Base-by-base conservation (phyloP, 2,888 invertebrate genomes). In the Catocala nupta region DNA sequence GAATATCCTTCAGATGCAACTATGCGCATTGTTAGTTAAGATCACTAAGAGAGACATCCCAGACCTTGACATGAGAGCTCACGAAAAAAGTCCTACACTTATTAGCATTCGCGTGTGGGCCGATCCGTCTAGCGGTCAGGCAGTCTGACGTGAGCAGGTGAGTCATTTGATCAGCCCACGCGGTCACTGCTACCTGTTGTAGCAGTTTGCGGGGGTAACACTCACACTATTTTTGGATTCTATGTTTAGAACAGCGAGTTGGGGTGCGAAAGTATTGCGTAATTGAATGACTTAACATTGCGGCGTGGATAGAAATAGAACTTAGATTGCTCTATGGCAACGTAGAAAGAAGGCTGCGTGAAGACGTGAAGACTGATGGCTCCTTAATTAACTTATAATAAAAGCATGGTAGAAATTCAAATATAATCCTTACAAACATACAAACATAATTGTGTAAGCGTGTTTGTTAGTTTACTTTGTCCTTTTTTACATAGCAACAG, bases 201-300 rank as follows among this genome's bases (percentile, higher is more conserved):
- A 25, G 43, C 33, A 53, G 57, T 51, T 58, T 44, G 58, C 50
- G 12, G 43, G 13, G 16, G n/a, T 48, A 36, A 12, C 36, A 9
- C 36, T 39, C 36, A 45, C 25, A 4, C 56, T 59, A 61, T 67
- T 62, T 72, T 62, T 61, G 57, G 44, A 33, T 13, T n/a, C 52
- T 77, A 77, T 73, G 73, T 73, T 55, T 64, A 77, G 63, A 10
- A 33, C 5, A 56, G 44, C 57, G 12, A 49, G 44, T 33, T 55
- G 61, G 59, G 74, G 65, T 66, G 61, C 58, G 45, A 45, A 43
- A 55, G 47, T 55, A 58, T 69, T 60, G 63, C 57, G 58, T 66
- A 64, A 66, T 66, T 54, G 73, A 70, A 66, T 73, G 63, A 64
- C 58, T 50, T n/a, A n/a, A 34, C 36, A 59, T 65, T 57, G 50